Percentiles rank a stretch among this genome's conserved stretches.
phyloP scores from a whole-genome alignment of 2,888 invertebrate species.

The Odontomyia ornata region DNA sequence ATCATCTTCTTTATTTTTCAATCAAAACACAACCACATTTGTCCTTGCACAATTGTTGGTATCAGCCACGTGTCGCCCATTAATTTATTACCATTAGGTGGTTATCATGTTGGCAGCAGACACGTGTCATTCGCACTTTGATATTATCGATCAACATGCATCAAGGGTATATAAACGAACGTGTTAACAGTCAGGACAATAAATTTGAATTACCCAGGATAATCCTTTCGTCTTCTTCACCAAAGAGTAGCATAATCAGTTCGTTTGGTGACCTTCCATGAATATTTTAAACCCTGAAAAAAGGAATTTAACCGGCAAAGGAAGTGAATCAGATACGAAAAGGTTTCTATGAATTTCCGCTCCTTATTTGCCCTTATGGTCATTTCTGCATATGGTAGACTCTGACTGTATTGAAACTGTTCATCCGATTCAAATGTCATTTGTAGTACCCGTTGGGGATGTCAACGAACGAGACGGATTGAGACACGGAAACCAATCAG shows the following conservation, averaged over 20 bases:
- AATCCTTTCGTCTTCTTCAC: constrained; percentile 28
- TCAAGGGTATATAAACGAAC: background rate
- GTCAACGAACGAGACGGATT: constrained; percentile 6
- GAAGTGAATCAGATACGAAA: background rate
- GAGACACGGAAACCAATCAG: constrained; percentile 46
- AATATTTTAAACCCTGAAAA: background rate
- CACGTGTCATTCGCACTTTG: constrained; percentile 45
- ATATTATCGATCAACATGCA: constrained; percentile 29
- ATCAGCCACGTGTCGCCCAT: constrained; percentile 46
- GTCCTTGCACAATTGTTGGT: too few species aligned
- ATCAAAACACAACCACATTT: too few species aligned
- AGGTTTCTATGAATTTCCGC: background rate
- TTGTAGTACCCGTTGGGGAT: constrained; percentile 2
- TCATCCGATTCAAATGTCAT: constrained; percentile 19
- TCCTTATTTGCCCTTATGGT: constrained; percentile 23
- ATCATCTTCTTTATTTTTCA: background rate
- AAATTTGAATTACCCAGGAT: constrained; percentile 46
- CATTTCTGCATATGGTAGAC: constrained; percentile 31
- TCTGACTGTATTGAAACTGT: background rate
- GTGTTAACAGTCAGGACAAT: constrained; percentile 32
- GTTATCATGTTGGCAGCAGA: constrained; percentile 38
- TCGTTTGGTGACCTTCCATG: constrained; percentile 7
- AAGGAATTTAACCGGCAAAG: background rate
- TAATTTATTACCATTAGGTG: constrained; percentile 47
- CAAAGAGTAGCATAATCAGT: background rate